Base-by-base conservation (phyloP, 2,113 vertebrate species). In the Cyprinodon tularosa region DNA sequence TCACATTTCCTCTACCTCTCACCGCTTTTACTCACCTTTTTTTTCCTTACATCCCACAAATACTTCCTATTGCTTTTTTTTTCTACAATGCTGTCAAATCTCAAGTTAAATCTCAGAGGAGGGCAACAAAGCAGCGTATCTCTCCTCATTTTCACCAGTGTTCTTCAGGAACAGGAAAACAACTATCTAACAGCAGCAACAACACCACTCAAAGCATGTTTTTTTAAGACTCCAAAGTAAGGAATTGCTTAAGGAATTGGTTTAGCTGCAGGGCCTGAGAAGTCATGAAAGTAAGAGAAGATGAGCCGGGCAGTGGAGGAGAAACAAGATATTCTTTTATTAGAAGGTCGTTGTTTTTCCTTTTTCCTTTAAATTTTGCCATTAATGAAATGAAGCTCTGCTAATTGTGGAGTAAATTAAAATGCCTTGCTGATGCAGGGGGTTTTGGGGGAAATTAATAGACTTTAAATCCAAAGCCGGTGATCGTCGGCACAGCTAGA, bases 341-440 rank as follows among this genome's bases (percentile, higher is more conserved):
- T 90, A 80, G 85, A 66, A 64, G 66, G 72, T 66, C 74, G 81
- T 90, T 90, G 89, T 94, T 89, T 92, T 90, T 84, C 86, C 78
- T 57, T 76, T 90, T 84, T 86, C 78, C n/a, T 76, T 88, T 89
- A 83, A 86, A 92, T 87, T 90, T 86, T 86, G 77, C 80, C 57
- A 38, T 85, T 91, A 94, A 94, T 93, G 89, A 90, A 92, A 94
- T 87, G 88, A 91, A 89, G 86, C 75, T 68, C 76, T 64, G 50
- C 84, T 94, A 93, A 93, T 94, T 93, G 92, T 91, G 80, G 88
- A 91, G 91, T 93, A 92, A 93, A 94, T 94, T 89, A 92, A 93
- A 94, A 92, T 91, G 84, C 85, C 90, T 89, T 90, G 90, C 90
- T 90, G 87, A 91, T 89, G 81, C 88, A 83, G 76, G 68, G 69